Evolutionary conservation across 2,797 vertebrate species (phyloP), one percentile per base, ranked within the genome.

Genomic region (Aselliscus stoliczkanus): DNA sequence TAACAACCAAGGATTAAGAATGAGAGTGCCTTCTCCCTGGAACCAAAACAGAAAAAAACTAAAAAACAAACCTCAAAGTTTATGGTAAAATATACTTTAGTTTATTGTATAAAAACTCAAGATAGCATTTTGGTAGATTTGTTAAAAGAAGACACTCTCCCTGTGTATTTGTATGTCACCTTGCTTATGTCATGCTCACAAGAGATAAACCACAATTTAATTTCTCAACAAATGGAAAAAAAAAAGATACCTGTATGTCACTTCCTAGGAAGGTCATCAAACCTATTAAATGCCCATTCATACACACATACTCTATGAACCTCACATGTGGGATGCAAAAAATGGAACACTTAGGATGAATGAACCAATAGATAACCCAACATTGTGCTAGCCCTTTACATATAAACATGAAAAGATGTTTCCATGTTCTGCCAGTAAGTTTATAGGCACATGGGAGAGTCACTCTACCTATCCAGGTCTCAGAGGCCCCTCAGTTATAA

Each of bases 1-100:
- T 96, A 50, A 81, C 7, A 52, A 72, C 70, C 47, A 93, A 93
- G 62, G 67, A 70, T 93, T 94, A 94, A 37, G 20, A 81, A 92
- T 25, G 11, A n/a, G 29, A 93, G 6, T 81, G 39, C 31, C 31
- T 88, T 20, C 5, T 88, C 83, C 64, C 54, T 56, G 20, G n/a
- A 96, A 81, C 42, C 65, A 89, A 94, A 95, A 77, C 17, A 91
- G 44, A 21, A 62, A 39, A 58, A 50, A 21, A 23, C 1, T 21
- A 47, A 10, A 14, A 13, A n/a, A 47, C 20, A 60, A 60, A 70
- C 27, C 1, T 88, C 44, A 82, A 84, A 8, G 9, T 88, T 95
- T 94, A 69, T 17, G 15, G 4, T n/a, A 90, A 93, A 88, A 80
- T 37, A 29, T 23, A 69, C 23, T 34, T 85, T 31, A 27, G 4